Evolutionary conservation across 1,140 invertebrate genomes (phyloP).

Genomic region (Drosophila nigrodunni): DNA sequence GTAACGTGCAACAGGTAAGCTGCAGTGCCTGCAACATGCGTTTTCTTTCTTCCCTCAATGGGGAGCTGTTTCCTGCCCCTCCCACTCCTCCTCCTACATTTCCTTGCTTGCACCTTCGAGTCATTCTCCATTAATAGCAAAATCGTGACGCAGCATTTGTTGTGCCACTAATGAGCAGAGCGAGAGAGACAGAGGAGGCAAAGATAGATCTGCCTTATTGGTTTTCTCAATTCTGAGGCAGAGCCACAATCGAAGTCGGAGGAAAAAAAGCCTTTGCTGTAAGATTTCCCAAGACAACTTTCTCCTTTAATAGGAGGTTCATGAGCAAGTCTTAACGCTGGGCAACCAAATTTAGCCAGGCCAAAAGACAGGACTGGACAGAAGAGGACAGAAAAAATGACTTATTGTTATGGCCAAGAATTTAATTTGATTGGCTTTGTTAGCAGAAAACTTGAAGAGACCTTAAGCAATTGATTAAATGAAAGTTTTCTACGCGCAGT

Average conservation of each 20-base stretch:
- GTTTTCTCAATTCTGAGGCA: conserved; percentile 17
- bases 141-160: conserved; percentile 72
- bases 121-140: conserved; percentile 55
- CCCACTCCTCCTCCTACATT: neutral
- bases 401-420: conserved; percentile 51
- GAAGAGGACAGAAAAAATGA: conserved; percentile 1
- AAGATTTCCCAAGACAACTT: conserved; percentile 53
- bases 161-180: conserved; percentile 65
- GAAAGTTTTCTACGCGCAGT: too few relatives aligned
- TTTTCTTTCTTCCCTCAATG: conserved; percentile 60
- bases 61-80: conserved; percentile 23
- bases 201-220: conserved; percentile 56
- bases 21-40: conserved; percentile 18
- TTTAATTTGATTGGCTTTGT: conserved; percentile 44
- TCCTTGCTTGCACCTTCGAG: neutral
- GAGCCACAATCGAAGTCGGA: conserved; percentile 2
- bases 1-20: neutral
- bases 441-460: neutral
- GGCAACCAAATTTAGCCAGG: conserved; percentile 44
- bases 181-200: neutral
- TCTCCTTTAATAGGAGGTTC: conserved; percentile 62
- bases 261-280: conserved; percentile 5
- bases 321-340: conserved; percentile 55
- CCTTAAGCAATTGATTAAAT: too few relatives aligned
- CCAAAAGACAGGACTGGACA: neutral